Evolutionary conservation across 2,888 invertebrate species (phyloP).

Genomic region (Bombylius major): DNA sequence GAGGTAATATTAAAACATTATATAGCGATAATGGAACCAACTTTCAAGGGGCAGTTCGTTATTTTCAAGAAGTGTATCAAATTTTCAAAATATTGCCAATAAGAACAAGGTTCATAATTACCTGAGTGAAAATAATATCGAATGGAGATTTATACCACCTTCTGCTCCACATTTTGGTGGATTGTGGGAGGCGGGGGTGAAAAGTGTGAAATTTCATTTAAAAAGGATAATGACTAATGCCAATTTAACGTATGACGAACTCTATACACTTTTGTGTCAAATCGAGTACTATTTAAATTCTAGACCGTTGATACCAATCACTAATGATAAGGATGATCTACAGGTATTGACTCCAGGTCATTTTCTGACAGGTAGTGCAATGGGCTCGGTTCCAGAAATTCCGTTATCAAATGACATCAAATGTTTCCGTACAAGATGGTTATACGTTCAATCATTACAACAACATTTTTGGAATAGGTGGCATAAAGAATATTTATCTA

Average conservation of each 20-base stretch:
- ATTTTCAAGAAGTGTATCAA: not conserved
- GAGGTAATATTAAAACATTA: conserved; percentile 16
- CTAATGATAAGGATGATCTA: conserved; percentile 14
- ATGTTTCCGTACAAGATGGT: not conserved
- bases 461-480: conserved; percentile 13
- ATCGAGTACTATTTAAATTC: conserved; percentile 25
- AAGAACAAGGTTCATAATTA: not conserved
- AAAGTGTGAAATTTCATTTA: conserved; percentile 23
- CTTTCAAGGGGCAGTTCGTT: not conserved
- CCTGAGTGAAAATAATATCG: too few relatives aligned
- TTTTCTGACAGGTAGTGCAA: not conserved
- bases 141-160: not conserved
- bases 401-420: too few relatives aligned
- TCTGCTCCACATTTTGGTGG: not conserved
- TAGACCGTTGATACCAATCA: conserved; percentile 18
- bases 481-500: conserved; percentile 8
- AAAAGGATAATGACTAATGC: conserved; percentile 18
- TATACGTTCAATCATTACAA: conserved; percentile 4
- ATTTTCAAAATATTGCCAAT: not conserved
- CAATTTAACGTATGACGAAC: conserved; percentile 22
- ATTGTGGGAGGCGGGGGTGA: conserved; percentile 12
- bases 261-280: conserved; percentile 21
- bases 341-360: conserved; percentile 12
- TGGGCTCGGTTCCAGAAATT: not conserved
- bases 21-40: conserved; percentile 18